Percentiles rank a stretch among this genome's conserved stretches.
Evolutionary conservation across 2,888 invertebrate species (phyloP).

Genomic region (Magallana nippona): DNA sequence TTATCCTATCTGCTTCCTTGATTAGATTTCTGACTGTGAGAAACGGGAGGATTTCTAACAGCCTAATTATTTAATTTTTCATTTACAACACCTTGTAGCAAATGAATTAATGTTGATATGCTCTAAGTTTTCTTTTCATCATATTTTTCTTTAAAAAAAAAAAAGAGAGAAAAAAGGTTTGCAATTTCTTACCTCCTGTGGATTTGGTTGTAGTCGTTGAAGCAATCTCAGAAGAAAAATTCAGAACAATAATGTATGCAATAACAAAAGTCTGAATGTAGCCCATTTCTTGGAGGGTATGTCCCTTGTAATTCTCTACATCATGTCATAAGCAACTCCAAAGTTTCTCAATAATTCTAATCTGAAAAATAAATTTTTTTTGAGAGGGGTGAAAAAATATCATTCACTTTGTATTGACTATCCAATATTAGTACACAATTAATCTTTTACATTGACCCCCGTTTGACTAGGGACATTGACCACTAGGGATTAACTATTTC

Average conservation of each 20-base stretch:
- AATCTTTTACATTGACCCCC: neutral
- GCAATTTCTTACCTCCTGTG: neutral
- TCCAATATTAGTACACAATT: no score
- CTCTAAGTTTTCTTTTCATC: neutral
- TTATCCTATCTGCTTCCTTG: conserved; percentile 20
- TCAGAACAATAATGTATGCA: neutral
- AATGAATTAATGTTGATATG: neutral
- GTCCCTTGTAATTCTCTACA: conserved; percentile 12
- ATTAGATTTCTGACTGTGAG: neutral
- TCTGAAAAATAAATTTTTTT: no score
- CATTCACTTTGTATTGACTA: no score
- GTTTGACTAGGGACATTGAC: neutral
- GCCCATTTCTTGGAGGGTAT: conserved; percentile 29
- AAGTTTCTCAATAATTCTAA: no score
- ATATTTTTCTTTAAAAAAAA: neutral
- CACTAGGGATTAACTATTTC: neutral
- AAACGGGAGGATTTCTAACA: conserved; percentile 10
- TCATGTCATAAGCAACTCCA: neutral
- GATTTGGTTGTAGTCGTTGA: neutral
- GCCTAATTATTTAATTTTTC: neutral
- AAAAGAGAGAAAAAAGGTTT: neutral
- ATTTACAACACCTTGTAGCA: neutral
- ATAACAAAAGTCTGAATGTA: neutral
- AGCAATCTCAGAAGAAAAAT: neutral
- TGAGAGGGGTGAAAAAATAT: no score